Conservation (phyloP, 2,113 vertebrate species). For the Istiophorus platypterus region DNA sequence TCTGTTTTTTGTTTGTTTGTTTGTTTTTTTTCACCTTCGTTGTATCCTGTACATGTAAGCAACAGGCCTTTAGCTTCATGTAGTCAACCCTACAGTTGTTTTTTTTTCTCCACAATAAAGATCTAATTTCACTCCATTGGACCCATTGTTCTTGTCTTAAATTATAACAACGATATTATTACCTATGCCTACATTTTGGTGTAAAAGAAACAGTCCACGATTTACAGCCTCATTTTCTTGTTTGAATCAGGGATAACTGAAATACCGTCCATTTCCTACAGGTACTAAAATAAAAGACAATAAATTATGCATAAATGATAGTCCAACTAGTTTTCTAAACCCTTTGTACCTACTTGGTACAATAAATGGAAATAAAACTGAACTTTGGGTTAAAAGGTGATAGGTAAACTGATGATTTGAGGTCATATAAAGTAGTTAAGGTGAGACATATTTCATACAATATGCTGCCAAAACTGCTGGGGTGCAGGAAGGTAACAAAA, state of each 20-base stretch:
- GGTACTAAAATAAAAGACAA: too few species aligned
- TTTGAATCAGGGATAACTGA: too few species aligned
- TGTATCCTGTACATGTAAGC: conserved; percentile 47
- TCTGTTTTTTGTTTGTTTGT: conserved; percentile 37
- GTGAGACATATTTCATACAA: not conserved
- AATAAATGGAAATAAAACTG: not conserved
- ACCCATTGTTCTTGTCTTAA: conserved; percentile 2
- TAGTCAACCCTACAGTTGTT: conserved; percentile 51
- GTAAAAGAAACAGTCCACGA: too few species aligned
- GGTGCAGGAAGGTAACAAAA: too few species aligned
- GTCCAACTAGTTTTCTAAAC: not conserved
- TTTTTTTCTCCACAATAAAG: conserved; percentile 76
- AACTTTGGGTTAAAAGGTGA: not conserved
- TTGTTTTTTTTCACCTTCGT: conserved; percentile 20
- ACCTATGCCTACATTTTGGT: too few species aligned
- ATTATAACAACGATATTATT: not conserved
- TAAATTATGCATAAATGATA: too few species aligned
- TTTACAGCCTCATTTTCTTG: too few species aligned
- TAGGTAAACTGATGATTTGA: not conserved
- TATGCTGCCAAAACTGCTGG: too few species aligned
- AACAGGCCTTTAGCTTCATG: conserved; percentile 48
- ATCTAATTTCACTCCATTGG: conserved; percentile 62
- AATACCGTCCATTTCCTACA: too few species aligned
- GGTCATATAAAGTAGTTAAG: too few species aligned
- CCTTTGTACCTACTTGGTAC: too few species aligned